Conservation (phyloP, 2,113 vertebrate genomes). For the Suricata suricatta region DNA sequence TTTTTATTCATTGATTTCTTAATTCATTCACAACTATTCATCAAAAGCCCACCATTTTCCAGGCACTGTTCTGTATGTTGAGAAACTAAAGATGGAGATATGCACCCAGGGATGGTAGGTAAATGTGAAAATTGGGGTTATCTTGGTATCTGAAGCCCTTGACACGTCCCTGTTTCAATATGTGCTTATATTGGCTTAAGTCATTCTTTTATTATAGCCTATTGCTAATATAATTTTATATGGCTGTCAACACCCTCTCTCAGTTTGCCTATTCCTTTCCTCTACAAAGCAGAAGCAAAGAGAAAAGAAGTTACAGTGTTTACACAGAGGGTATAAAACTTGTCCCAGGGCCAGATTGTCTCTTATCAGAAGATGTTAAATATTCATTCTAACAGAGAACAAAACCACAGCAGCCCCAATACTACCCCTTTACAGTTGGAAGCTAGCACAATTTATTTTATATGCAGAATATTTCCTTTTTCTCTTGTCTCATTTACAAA, state of each 20-base stretch:
- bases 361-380: not conserved
- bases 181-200: not conserved
- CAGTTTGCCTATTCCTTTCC: not conserved
- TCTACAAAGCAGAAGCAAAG: not conserved
- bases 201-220: not conserved
- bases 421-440: not conserved
- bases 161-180: not conserved
- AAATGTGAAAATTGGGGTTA: not conserved
- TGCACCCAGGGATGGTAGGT: not conserved
- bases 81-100: not conserved
- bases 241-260: not conserved
- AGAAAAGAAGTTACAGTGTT: not conserved
- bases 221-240: not conserved
- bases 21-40: not conserved
- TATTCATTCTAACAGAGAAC: not conserved
- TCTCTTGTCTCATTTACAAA: not conserved
- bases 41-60: not conserved
- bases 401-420: not conserved
- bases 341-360: not conserved
- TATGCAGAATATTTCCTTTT: not conserved
- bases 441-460: not conserved
- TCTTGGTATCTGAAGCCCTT: not conserved
- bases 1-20: not conserved
- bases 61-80: not conserved
- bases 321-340: not conserved